Evolutionary conservation across 2,113 vertebrate genomes (phyloP), one percentile per base, ranked within the genome.

Genomic region (Hiodon tergisus): DNA sequence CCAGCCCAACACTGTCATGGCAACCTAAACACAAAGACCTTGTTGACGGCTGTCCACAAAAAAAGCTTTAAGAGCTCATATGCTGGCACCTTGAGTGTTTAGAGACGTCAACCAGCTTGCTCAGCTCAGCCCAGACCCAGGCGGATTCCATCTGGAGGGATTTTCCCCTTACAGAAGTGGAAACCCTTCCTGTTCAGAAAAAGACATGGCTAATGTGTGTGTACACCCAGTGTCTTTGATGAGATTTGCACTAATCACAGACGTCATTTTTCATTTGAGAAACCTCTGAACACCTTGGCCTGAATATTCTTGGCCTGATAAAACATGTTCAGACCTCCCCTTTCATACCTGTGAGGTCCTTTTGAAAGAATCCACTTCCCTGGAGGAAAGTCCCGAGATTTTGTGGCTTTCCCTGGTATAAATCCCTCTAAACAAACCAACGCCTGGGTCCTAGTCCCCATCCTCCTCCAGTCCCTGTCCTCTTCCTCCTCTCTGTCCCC

Each of bases 101-200:
- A 67, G 67, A 79, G 52, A 80, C 71, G 60, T 10, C 48, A 79
- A 80, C 82, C 79, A 80, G 81, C 74, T 73, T 69, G 59, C 77
- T 81, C 71, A 83, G 75, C 82, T 83, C 71, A 83, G 75, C 82
- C 83, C 67, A 79, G 77, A 83, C 14, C 47, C 51, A 46, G 17
- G 55, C 8, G 11, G 6, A 1, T 51, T 52, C 65, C 2, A 11
- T 57, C 53, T 16, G 65, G 31, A 59, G 73, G 65, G 65, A 75
- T 8, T 51, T 50, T 48, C 63, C 63, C 72, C 62, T 59, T n/a
- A 53, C 9, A 63, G 62, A 71, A 31, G n/a, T 16, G 72, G 72
- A 74, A 66, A 67, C 51, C 72, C 59, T 55, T 17, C 3, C 9
- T 57, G 13, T 59, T 14, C 46, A 6, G 11, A 48, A 16, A 59